Evolutionary conservation across 2,797 vertebrate genomes (phyloP).

Genomic region (Merluccius polli): DNA sequence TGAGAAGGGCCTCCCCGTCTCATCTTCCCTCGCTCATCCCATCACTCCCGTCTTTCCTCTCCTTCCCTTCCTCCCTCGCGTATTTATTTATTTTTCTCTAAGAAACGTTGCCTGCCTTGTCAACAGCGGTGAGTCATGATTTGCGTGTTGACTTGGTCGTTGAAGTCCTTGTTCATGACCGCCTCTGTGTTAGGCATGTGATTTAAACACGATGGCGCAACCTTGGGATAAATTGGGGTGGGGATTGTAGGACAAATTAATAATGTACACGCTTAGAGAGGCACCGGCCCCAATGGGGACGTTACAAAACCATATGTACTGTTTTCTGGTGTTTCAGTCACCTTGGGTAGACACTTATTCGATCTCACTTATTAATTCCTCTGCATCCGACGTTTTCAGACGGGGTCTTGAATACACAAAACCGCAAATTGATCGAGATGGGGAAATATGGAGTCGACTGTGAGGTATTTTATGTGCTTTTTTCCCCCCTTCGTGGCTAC

Average conservation of each 20-base stretch:
- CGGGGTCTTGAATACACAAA: no score
- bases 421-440: no score
- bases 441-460: neutral
- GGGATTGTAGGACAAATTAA: neutral
- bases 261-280: neutral
- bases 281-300: no score
- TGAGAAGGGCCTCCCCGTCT: conserved; percentile 36
- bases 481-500: neutral
- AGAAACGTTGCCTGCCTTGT: conserved; percentile 33
- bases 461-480: neutral
- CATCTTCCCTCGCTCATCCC: conserved; percentile 23
- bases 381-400: neutral
- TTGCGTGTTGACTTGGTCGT: neutral
- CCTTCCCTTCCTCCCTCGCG: neutral
- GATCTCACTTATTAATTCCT: neutral
- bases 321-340: neutral
- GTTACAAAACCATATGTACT: neutral
- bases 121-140: conserved; percentile 10
- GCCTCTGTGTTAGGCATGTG: neutral
- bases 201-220: neutral
- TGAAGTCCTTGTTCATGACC: neutral
- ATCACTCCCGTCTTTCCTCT: conserved; percentile 30
- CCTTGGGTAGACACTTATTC: neutral
- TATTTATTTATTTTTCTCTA: neutral
- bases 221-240: neutral